Base-by-base conservation (phyloP, 2,113 vertebrate species). In the Onychorhynchus coronatus region DNA sequence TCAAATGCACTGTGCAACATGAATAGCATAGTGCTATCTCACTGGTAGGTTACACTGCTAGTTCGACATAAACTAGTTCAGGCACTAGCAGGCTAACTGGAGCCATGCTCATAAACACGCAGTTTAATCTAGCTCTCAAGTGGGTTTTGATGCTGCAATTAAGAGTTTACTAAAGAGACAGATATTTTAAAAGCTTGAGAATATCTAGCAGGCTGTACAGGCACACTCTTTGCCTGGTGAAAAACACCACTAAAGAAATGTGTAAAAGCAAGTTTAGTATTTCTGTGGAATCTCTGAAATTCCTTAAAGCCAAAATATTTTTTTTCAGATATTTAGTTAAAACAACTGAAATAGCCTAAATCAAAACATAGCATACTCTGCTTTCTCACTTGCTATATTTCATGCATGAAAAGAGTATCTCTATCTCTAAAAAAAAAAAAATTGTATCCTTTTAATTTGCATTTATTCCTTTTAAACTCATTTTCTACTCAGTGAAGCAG, bases 391-490 rank as follows among this genome's bases (percentile, higher is more conserved):
- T 80, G 16, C 44, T 91, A 12, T 74, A 79, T 68, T 95, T 55
- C 13, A 91, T 71, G 89, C 12, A 81, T 28, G 23, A 46, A 44
- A 52, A 44, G 15, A n/a, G 31, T 75, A 47, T 39, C 58, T 94
- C 31, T 80, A 92, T 89, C 15, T 91, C 81, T 3, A 14, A 59
- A n/a, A 14, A 58, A 53, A 39, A 50, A 56, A 91, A 75, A 72
- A 24, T 71, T 85, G 28, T 66, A 67, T 91, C 78, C 83, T 94
- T 96, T 97, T 81, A 93, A 58, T 41, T 84, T 91, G 61, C 12
- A 91, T 93, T 96, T 91, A 47, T 92, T 58, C 50, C 28, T 94
- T 96, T 94, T 70, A 93, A 93, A 96, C 20, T 72, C 52, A 82
- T 56, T 91, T 96, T 88, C 88, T 96, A 91, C 24, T 81, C 67